Evolutionary conservation across 1,140 invertebrate species (phyloP).

Genomic region (Acromyrmex heyeri): DNA sequence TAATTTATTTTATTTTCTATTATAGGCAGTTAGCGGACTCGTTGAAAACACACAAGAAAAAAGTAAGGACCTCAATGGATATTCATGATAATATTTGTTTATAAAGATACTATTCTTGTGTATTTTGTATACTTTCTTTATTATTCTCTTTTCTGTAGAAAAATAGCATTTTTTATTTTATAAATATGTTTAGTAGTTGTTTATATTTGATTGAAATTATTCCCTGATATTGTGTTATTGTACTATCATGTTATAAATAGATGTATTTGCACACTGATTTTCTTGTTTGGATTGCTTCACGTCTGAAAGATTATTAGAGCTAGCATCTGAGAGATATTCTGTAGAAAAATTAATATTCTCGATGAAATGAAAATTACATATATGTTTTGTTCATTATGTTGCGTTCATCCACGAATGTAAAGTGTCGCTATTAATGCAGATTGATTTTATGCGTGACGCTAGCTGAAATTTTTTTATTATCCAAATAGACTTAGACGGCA

Average conservation of each 20-base stretch:
- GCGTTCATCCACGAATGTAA: background rate
- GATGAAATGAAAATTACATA: background rate
- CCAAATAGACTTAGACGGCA: background rate
- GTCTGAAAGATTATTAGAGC: constrained; percentile 22
- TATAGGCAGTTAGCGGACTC: constrained; percentile 93
- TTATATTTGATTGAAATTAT: constrained; percentile 63
- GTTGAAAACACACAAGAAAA: constrained; percentile 91
- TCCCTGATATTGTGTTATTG: constrained; percentile 33
- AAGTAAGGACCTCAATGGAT: constrained; percentile 88
- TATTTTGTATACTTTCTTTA: constrained; percentile 69
- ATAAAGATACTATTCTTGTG: constrained; percentile 64
- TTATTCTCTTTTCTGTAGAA: constrained; percentile 68
- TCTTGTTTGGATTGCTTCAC: constrained; percentile 40
- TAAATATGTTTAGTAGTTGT: constrained; percentile 71
- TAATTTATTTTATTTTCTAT: constrained; percentile 68
- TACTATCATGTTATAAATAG: constrained; percentile 57
- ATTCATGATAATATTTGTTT: constrained; percentile 78
- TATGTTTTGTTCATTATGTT: background rate
- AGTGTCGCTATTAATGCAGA: background rate
- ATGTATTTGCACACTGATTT: constrained; percentile 35
- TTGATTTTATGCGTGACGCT: background rate
- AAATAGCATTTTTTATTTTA: constrained; percentile 64
- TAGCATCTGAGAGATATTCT: background rate
- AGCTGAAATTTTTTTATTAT: constrained; percentile 18
- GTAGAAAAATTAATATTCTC: background rate